Conservation (phyloP, 2,113 vertebrate species). For the Hassar affinis region DNA sequence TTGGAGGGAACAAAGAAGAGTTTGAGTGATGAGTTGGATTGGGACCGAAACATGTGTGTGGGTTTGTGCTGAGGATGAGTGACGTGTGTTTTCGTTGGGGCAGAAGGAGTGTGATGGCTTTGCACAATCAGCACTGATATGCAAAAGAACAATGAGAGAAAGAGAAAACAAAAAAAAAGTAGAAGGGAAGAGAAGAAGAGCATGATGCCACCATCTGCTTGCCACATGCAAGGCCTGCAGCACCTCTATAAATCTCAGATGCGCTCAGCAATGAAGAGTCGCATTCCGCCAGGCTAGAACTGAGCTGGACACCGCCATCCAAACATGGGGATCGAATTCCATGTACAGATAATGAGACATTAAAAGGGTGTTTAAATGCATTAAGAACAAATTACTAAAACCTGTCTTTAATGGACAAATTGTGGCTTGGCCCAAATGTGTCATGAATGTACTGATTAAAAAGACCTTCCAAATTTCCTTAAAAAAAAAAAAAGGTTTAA, state of each 20-base stretch:
- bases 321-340: slow-evolving; percentile 54
- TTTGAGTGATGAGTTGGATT: slow-evolving; percentile 38
- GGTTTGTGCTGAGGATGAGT: slow-evolving; percentile 20
- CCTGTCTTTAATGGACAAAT: slow-evolving; percentile 18
- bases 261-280: slow-evolving; percentile 69
- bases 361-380: background rate
- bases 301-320: slow-evolving; percentile 60
- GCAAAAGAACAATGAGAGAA: slow-evolving; percentile 42
- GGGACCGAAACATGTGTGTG: slow-evolving; percentile 18
- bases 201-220: slow-evolving; percentile 75
- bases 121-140: slow-evolving; percentile 58
- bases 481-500: background rate
- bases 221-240: slow-evolving; percentile 75
- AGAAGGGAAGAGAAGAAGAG: slow-evolving; percentile 39
- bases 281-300: slow-evolving; percentile 69
- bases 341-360: slow-evolving; percentile 8
- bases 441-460: background rate
- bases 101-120: slow-evolving; percentile 39
- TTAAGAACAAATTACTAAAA: slow-evolving; percentile 17
- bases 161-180: slow-evolving; percentile 48
- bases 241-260: slow-evolving; percentile 76
- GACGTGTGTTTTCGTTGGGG: slow-evolving; percentile 41
- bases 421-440: slow-evolving; percentile 12
- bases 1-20: slow-evolving; percentile 18
- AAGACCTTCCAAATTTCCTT: background rate